Conservation (phyloP, 2,797 vertebrate genomes). For the Gallinago stenura region DNA sequence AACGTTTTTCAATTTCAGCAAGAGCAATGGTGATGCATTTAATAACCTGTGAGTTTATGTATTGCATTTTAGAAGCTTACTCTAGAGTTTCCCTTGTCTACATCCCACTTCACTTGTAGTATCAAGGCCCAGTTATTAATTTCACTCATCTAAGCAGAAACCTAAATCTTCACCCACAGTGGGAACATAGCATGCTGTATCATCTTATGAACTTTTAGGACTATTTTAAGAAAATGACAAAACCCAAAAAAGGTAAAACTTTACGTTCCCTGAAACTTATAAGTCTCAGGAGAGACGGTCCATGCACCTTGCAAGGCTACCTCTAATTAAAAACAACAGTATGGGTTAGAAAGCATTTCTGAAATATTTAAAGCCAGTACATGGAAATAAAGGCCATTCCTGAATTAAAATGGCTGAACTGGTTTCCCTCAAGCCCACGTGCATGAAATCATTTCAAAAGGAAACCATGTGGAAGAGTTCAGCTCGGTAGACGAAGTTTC, state of each 20-base stretch:
- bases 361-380: neutral
- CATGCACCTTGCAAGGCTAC: neutral
- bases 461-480: slow-evolving; percentile 23
- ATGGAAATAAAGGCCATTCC: neutral
- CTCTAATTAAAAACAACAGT: neutral
- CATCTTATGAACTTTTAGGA: neutral
- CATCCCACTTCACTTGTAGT: neutral
- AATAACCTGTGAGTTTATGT: neutral
- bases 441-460: slow-evolving; percentile 1
- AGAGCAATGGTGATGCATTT: neutral
- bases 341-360: neutral
- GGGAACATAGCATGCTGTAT: neutral
- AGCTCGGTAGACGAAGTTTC: neutral
- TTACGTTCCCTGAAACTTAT: neutral
- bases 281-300: neutral
- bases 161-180: neutral
- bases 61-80: neutral
- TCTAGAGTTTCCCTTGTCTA: neutral
- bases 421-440: neutral
- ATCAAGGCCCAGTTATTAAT: neutral
- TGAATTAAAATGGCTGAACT: slow-evolving; percentile 20
- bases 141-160: neutral
- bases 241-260: neutral
- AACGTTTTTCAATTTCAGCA: neutral
- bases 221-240: neutral